phyloP scores from a whole-genome alignment of 2,113 vertebrate species.

The Atrichornis clamosus region DNA sequence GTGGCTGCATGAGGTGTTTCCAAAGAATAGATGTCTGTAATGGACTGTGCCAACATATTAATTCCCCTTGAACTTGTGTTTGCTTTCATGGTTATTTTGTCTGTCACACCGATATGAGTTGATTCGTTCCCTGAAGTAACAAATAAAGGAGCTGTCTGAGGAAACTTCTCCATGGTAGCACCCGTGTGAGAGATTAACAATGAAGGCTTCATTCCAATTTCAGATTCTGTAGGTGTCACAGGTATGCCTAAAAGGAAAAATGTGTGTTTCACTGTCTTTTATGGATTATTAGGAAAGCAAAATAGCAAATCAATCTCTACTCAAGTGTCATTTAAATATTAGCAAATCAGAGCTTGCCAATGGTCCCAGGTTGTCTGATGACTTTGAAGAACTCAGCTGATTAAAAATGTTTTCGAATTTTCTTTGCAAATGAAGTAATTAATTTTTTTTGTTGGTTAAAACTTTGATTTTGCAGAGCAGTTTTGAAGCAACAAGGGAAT shows the following conservation, averaged over 20 bases:
- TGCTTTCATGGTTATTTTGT: neutral
- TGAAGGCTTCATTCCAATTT: constrained; percentile 57
- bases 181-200: neutral
- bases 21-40: constrained; percentile 19
- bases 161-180: neutral
- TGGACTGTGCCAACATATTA: neutral
- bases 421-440: neutral
- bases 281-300: neutral
- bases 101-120: neutral
- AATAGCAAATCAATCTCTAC: neutral
- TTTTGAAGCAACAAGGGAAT: neutral
- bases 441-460: neutral
- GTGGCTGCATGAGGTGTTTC: neutral
- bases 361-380: neutral
- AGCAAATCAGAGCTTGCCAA: neutral
- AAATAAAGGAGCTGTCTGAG: neutral
- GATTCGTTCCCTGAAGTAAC: neutral
- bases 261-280: neutral
- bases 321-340: neutral
- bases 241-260: constrained; percentile 71
- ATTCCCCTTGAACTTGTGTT: neutral
- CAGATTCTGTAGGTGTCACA: constrained; percentile 73
- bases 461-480: neutral
- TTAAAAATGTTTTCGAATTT: neutral
- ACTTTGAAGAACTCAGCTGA: neutral